A percentile compares a stretch with the other conserved stretches of the same genome.
Conservation (phyloP, 1,140 invertebrate genomes). For the Calliopsis andreniformis region DNA sequence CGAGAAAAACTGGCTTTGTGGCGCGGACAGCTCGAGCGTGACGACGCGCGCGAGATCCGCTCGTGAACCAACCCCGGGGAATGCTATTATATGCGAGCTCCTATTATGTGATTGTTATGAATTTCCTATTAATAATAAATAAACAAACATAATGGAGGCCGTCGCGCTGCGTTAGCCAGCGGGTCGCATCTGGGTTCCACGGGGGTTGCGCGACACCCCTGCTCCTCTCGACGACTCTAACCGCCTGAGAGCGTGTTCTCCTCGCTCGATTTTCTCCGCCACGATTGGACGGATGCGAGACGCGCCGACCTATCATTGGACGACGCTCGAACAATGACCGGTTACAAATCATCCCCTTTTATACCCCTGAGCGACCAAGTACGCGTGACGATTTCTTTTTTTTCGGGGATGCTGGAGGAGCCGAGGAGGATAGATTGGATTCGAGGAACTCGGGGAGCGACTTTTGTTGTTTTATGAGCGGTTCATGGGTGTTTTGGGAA, state of each 20-base stretch:
- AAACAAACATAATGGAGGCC: conserved; percentile 80
- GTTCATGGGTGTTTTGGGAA: no score
- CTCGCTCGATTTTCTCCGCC: conserved; percentile 15
- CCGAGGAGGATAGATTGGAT: conserved; percentile 48
- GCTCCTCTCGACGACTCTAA: conserved; percentile 18
- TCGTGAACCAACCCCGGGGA: background rate
- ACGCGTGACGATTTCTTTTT: conserved; percentile 55
- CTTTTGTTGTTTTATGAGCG: conserved; percentile 43
- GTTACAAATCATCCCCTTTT: conserved; percentile 77
- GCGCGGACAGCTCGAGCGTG: conserved; percentile 65
- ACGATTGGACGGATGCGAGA: conserved; percentile 40
- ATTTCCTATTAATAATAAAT: conserved; percentile 82
- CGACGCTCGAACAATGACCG: conserved; percentile 62
- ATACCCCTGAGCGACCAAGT: conserved; percentile 52
- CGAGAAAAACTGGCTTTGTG: conserved; percentile 61
- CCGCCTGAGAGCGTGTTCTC: conserved; percentile 24
- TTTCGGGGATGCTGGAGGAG: background rate
- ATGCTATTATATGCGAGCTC: conserved; percentile 48
- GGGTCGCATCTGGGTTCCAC: conserved; percentile 75
- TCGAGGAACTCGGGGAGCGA: conserved; percentile 21
- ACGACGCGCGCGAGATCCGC: conserved; percentile 62
- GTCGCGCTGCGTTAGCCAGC: conserved; percentile 77
- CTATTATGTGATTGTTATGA: conserved; percentile 80
- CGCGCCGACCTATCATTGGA: conserved; percentile 60
- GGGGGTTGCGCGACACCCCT: conserved; percentile 48